A percentile compares a stretch with the other conserved stretches of the same genome.
These are phyloP conservation scores for Xiphophorus couchianus DNA, from an alignment of 2,113 vertebrate genomes.

Conservation along the genomic window DNA sequence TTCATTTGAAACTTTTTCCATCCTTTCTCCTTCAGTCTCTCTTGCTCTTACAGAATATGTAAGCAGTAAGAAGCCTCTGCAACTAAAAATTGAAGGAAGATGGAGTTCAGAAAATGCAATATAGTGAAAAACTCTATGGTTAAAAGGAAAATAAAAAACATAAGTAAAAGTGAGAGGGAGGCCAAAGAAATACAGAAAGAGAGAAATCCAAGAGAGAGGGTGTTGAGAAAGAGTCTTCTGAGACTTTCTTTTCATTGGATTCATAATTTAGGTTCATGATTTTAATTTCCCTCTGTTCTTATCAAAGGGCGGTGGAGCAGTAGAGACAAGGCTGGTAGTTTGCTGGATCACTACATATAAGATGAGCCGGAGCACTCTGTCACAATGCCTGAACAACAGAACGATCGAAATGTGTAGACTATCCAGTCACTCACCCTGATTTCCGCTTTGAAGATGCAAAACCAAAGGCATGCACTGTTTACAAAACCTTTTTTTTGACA, in stretches of 20 bases:
- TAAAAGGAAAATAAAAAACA: conserved; percentile 58
- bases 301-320: conserved; percentile 77
- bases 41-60: conserved; percentile 75
- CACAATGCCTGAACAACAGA: conserved; percentile 73
- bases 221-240: conserved; percentile 64
- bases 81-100: conserved; percentile 56
- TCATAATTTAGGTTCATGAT: conserved; percentile 85
- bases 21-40: conserved; percentile 41
- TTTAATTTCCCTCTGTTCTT: conserved; percentile 89
- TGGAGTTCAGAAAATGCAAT: conserved; percentile 38
- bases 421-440: conserved; percentile 44
- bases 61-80: conserved; percentile 69
- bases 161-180: conserved; percentile 55
- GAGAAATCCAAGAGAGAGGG: conserved; percentile 47
- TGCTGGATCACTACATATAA: conserved; percentile 80
- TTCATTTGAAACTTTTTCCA: conserved; percentile 79
- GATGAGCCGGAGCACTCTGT: conserved; percentile 74
- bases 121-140: conserved; percentile 39
- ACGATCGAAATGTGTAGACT: conserved; percentile 72
- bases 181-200: conserved; percentile 19
- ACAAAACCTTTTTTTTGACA: conserved; percentile 56
- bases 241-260: conserved; percentile 82
- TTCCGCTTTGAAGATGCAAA: conserved; percentile 61
- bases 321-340: conserved; percentile 78
- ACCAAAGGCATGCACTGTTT: conserved; percentile 64